Evolutionary conservation across 2,797 vertebrate species (phyloP).

Genomic region (Diglossa cyanea): DNA sequence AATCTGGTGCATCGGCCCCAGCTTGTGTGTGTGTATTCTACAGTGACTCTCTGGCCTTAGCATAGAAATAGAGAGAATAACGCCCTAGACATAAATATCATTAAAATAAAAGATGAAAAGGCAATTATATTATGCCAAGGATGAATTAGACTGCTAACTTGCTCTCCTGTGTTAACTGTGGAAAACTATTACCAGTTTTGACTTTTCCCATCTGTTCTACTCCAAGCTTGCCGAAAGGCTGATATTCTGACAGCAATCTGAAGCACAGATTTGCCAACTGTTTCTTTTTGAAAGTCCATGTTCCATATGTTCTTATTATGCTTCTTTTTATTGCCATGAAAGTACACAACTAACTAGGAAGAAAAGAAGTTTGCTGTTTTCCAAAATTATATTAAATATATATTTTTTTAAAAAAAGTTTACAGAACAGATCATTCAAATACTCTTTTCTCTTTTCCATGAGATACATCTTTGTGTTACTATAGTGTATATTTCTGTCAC

Average conservation of each 20-base stretch:
- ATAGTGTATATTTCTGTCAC: background rate
- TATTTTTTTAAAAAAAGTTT: background rate
- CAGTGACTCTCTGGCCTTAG: background rate
- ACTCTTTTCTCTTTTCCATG: background rate
- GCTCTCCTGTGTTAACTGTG: background rate
- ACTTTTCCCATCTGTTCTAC: constrained; percentile 66
- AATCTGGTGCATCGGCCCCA: background rate
- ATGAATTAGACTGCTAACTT: constrained; percentile 28
- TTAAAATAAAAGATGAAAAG: background rate
- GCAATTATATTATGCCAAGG: background rate
- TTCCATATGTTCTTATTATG: constrained; percentile 60
- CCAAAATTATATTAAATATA: background rate
- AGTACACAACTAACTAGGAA: background rate
- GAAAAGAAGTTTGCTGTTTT: background rate
- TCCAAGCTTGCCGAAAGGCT: constrained; percentile 47
- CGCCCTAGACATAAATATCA: background rate
- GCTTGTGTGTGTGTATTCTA: background rate
- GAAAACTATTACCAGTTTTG: constrained; percentile 59
- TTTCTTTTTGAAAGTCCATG: constrained; percentile 37
- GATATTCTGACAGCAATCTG: constrained; percentile 63
- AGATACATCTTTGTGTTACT: background rate
- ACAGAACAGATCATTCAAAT: background rate
- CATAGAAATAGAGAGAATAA: background rate
- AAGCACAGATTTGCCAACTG: constrained; percentile 38
- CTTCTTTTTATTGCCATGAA: constrained; percentile 22